phyloP scores from a whole-genome alignment of 2,797 vertebrate genomes.

The Oophaga sylvatica region DNA sequence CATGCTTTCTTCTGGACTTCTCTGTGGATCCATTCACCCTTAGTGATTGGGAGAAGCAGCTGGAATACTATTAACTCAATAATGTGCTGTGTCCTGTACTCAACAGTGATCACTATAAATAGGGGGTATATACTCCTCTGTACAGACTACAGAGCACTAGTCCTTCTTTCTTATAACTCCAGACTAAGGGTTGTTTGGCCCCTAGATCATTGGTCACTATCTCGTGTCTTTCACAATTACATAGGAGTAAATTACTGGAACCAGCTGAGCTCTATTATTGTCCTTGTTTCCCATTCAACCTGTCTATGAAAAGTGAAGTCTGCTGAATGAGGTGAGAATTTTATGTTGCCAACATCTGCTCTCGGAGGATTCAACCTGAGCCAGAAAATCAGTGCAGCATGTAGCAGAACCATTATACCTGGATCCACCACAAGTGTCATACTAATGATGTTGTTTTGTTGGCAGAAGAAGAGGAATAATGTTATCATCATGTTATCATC shows the following conservation, averaged over 20 bases:
- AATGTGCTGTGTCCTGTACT: no score
- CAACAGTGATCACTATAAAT: no score
- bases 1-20: no score
- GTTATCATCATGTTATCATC: slow-evolving; percentile 1
- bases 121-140: no score
- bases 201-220: not conserved
- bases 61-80: no score
- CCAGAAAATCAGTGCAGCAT: slow-evolving; percentile 32
- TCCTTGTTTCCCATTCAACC: not conserved
- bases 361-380: slow-evolving; percentile 21
- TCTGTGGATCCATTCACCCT: no score
- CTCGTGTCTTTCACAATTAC: not conserved
- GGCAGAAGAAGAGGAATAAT: not conserved
- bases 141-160: no score
- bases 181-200: not conserved
- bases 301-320: not conserved
- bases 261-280: not conserved
- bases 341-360: slow-evolving; percentile 28
- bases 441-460: slow-evolving; percentile 25
- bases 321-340: slow-evolving; percentile 29
- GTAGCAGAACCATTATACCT: slow-evolving; percentile 11
- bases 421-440: slow-evolving; percentile 20
- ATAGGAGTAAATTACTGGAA: not conserved
- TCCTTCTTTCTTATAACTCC: no score
- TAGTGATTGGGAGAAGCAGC: no score